Evolutionary conservation across 64 coral and sea anemone genomes (phyloP).

Genomic region (Montipora foliosa): DNA sequence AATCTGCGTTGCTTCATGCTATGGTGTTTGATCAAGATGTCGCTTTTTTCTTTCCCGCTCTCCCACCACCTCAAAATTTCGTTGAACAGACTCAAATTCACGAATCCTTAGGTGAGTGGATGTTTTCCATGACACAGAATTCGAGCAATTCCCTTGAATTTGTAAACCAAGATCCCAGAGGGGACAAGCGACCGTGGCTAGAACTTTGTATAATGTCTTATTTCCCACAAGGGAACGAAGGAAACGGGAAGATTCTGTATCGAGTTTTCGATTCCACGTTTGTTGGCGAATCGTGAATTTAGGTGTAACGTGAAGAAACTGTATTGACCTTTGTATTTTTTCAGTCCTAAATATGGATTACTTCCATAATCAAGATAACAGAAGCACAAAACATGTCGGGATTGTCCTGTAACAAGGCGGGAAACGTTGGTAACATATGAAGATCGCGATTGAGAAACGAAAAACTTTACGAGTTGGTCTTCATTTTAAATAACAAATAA

Average conservation of each 20-base stretch:
- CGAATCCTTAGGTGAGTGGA: slow-evolving; percentile 5
- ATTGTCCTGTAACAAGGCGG: no score
- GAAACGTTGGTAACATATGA: no score
- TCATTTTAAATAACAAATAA: no score
- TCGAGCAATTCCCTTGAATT: slow-evolving; percentile 29
- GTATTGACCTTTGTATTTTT: no score
- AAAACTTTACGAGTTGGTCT: no score
- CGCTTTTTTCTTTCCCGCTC: slow-evolving; percentile 51
- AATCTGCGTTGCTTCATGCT: slow-evolving; percentile 76
- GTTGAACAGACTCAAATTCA: slow-evolving; percentile 42
- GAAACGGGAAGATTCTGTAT: not conserved
- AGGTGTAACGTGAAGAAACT: not conserved
- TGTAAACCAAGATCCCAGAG: not conserved
- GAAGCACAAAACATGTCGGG: not conserved
- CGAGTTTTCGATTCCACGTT: slow-evolving; percentile 36
- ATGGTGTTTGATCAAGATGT: slow-evolving; percentile 86
- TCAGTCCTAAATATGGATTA: no score
- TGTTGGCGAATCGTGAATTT: not conserved
- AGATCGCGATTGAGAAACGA: no score
- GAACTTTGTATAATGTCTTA: slow-evolving; percentile 88
- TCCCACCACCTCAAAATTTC: slow-evolving; percentile 73
- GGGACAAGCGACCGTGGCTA: slow-evolving; percentile 66
- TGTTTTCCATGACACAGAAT: slow-evolving; percentile 64
- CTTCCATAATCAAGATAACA: not conserved
- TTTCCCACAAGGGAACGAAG: not conserved